These are phyloP conservation scores for Andricus curvator DNA, from an alignment of 2,888 invertebrate genomes.

Conservation along the genomic window DNA sequence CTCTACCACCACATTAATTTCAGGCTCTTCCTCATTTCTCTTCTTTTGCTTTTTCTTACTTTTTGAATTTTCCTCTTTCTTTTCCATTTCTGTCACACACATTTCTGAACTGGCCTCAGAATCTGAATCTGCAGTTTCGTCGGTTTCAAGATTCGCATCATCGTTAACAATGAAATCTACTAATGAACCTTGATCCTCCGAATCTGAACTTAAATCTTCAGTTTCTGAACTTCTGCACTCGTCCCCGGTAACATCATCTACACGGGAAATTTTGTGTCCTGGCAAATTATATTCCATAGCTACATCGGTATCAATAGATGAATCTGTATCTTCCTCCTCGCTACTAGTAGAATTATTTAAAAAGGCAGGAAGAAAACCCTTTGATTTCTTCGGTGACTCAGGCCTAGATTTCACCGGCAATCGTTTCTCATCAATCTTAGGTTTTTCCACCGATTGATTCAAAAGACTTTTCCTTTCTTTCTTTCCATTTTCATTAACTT, in stretches of 20 bases:
- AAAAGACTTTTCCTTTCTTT: neutral
- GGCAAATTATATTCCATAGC: conserved; percentile 11
- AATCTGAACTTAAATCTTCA: neutral
- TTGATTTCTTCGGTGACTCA: neutral
- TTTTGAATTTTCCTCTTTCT: neutral
- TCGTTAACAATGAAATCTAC: neutral
- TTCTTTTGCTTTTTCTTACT: conserved; percentile 18
- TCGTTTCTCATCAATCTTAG: neutral
- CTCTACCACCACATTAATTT: neutral
- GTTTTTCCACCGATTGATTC: neutral
- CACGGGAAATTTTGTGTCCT: neutral
- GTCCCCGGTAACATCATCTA: neutral
- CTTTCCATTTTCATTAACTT: neutral
- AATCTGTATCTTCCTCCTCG: neutral
- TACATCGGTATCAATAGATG: neutral
- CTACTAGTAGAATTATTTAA: neutral
- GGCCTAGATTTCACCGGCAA: neutral
- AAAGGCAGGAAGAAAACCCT: neutral
- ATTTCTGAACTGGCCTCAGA: neutral
- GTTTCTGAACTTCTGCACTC: neutral
- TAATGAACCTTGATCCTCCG: neutral
- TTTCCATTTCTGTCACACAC: neutral
- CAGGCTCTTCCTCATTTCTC: neutral
- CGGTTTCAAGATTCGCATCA: neutral
- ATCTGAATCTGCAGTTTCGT: neutral